Evolutionary conservation across 1,140 invertebrate species (phyloP), one percentile per base, ranked within the genome.

Genomic region (Drosophila murphyi): DNA sequence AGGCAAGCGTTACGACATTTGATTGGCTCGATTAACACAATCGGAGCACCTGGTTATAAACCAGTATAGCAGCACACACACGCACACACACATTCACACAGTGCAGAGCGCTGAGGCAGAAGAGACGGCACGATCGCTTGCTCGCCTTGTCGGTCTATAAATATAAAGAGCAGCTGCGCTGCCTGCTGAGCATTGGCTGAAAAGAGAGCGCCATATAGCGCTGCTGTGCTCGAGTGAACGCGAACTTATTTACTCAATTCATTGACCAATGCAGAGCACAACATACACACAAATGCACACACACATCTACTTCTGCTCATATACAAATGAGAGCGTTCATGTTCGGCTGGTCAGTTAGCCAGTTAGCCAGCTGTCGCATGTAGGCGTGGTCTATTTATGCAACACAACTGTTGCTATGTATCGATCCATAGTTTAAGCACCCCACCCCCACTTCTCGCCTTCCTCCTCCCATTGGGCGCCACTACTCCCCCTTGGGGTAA

Each of bases 11-110:
- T 89, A 76, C 76, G 76, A 90, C 79, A 91, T 91, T 91, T 91
- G 89, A 91, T 91, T 91, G 89, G 89, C 89, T 91, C 85, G 89
- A 91, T 91, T 91, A 89, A 89, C 90, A 83, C 89, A 91, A 91
- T 91, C 89, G 85, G 89, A 90, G 81, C 89, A 91, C 79, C 89
- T 41, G 65, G 89, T 91, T 89, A 82, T 78, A 86, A 78, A 89
- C 78, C 82, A 82, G 78, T 82, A 87, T 82, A 71, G 60, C 65
- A 61, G 67, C 62, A 56, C 73, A 76, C 78, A 64, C 75, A 63
- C 61, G 76, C 80, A 60, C 71, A 50, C 5, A 34, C 47, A 32
- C 63, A 47, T 47, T 63, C 56, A 54, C 75, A 28, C 43, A 70
- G 31, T 20, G 59, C 12, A n/a, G 29, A 3, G 28, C 45, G 47